Base-by-base conservation (phyloP, 2,113 vertebrate species). In the Dendropsophus ebraccatus region DNA sequence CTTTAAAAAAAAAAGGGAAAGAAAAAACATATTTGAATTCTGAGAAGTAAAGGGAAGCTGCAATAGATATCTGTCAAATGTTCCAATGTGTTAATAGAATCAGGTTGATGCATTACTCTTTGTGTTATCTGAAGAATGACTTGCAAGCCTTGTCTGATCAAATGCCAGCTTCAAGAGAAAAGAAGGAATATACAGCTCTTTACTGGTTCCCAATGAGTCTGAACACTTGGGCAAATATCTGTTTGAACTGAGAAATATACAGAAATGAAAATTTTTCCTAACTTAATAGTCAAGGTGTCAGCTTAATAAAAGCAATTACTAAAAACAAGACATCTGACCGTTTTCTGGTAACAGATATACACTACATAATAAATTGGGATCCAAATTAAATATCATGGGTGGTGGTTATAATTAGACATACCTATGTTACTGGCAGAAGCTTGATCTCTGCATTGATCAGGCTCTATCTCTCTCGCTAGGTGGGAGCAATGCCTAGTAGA, bases 81-180 rank as follows among this genome's bases (percentile, higher is more conserved):
- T n/a, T 84, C 16, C 54, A 60, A 75, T 41, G 70, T 84, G 82
- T 74, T 75, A 47, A 83, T 52, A 54, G 67, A 72, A 7, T 56
- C 19, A 23, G n/a, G 32, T 74, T 84, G 52, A 83, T 58, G n/a
- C 52, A 84, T 84, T 23, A 35, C 70, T 84, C 54, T 47, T 74
- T 84, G 70, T 84, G 70, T 75, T 84, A 58, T 74, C 70, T 75
- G 52, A 74, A 83, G 19, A 9, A 60, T 75, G 35, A 83, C 82
- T 74, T 83, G 69, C 23, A 58, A 83, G 30, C 23, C 52, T 58
- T 62, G 23, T 75, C 52, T 60, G 78, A 81, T 56, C 13, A 60
- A 62, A n/a, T 60, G 82, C 52, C 70, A 60, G 45, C 49, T 83
- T 73, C 2, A 35, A 73, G 65, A 14, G 58, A 28, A 45, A 81